These are phyloP conservation scores for Kryptolebias marmoratus DNA, from an alignment of 2,113 vertebrate genomes.

Conservation along the genomic window DNA sequence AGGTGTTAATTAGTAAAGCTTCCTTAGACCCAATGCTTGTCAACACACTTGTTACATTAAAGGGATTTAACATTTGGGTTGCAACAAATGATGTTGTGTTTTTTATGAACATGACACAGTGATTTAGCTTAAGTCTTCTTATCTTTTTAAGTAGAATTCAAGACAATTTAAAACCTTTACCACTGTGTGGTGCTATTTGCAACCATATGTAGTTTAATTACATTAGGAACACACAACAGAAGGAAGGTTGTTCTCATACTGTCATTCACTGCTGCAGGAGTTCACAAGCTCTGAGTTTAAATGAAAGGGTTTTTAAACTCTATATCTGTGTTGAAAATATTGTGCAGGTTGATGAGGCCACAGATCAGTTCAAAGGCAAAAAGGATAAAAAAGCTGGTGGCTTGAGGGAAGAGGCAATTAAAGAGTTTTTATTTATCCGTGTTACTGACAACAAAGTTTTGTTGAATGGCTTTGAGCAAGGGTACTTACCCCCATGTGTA, in stretches of 20 bases:
- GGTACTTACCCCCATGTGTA: slow-evolving; percentile 21
- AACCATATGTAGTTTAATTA: too few relatives aligned
- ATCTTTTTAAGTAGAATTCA: background rate
- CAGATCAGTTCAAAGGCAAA: background rate
- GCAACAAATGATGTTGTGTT: background rate
- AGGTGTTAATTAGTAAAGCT: slow-evolving; percentile 3
- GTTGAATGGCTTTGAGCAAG: slow-evolving; percentile 43
- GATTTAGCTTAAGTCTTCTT: background rate
- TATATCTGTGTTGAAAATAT: background rate
- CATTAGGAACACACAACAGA: background rate
- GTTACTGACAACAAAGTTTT: background rate
- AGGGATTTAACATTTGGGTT: background rate
- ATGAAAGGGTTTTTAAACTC: background rate
- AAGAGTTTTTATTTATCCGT: background rate
- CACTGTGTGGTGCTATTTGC: background rate
- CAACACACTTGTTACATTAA: background rate
- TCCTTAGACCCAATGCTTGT: background rate
- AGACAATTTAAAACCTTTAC: background rate
- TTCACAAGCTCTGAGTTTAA: background rate
- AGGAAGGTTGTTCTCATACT: background rate
- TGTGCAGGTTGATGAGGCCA: slow-evolving; percentile 44
- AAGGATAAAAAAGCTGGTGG: background rate
- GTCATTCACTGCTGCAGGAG: background rate
- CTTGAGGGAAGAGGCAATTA: background rate
- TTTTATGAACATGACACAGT: background rate